Evolutionary conservation across 1,140 invertebrate genomes (phyloP), one percentile per base, ranked within the genome.

Genomic region (Ostrea edulis): DNA sequence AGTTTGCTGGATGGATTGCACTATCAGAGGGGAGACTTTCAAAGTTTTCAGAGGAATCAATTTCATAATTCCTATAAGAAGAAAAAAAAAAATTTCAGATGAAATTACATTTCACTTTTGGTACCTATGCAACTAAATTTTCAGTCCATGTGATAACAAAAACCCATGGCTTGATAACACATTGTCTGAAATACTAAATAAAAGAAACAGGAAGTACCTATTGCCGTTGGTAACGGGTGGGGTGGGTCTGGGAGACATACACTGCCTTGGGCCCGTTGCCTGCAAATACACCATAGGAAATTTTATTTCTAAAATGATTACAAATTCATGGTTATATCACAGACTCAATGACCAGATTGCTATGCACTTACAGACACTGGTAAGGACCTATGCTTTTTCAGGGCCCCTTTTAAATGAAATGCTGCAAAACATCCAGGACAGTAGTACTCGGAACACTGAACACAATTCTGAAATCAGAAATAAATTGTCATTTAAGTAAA

Each of bases 361-460:
- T 20, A 77, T 84, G 17, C 20, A 89, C 93, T 89, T 91, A 93
- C 93, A 82, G 91, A 90, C 2, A 95, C 25, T n/a, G 95, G 93
- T 0, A 94, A 90, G 82, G 94, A 94, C 87, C 94, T 91, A 55
- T 95, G 95, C 89, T 94, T 94, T 87, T 94, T 94, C 20, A 95
- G 90, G 52, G 94, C 94, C 44, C 95, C 95, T 89, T 93, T 95
- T 29, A 95, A 86, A 90, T 95, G 95, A 87, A 95, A 95, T 9
- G 93, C 91, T 82, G 94, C 92, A 88, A 95, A 95, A 89, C 95
- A 95, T 71, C 90, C 90, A 11, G 94, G 90, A 89, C 95, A 95
- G 85, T 95, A 95, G 44, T 93, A 90, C 86, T 95, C 95, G 29
- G 93, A 92, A 90, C 95, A 95, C 91, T 95, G 94, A 4, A 93